Evolutionary conservation across 2,888 invertebrate genomes (phyloP).

Genomic region (Netelia inedita): DNA sequence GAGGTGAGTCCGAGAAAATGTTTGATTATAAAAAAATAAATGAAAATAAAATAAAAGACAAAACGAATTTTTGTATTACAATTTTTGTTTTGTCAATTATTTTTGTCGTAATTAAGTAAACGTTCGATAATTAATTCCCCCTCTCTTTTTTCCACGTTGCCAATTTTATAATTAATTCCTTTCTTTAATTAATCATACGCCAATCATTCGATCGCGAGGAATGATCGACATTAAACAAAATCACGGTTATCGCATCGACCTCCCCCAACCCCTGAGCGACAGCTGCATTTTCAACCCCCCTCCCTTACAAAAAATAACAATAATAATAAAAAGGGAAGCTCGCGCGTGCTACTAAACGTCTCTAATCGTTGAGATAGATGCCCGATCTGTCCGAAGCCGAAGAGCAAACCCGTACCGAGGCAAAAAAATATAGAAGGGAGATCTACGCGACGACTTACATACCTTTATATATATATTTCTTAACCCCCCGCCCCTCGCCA

Average conservation of each 20-base stretch:
- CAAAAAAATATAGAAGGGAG: conserved; percentile 42
- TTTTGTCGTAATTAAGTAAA: too few relatives aligned
- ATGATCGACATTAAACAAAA: conserved; percentile 25
- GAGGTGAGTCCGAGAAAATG: conserved; percentile 76
- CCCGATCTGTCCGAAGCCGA: conserved; percentile 53
- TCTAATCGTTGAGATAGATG: conserved; percentile 55
- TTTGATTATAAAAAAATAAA: not conserved
- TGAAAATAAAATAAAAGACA: too few relatives aligned
- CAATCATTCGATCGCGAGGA: conserved; percentile 5
- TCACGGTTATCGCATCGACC: conserved; percentile 35
- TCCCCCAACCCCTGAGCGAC: conserved; percentile 13
- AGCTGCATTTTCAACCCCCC: conserved; percentile 52
- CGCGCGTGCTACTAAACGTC: conserved; percentile 56
- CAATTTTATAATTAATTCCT: not conserved
- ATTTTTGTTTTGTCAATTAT: too few relatives aligned
- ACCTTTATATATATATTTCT: conserved; percentile 4
- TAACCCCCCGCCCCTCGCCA: not conserved
- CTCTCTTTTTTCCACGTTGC: not conserved
- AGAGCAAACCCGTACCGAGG: conserved; percentile 52
- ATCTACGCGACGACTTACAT: conserved; percentile 23
- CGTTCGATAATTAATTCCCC: too few relatives aligned
- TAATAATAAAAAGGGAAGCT: conserved; percentile 13
- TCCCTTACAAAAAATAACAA: conserved; percentile 13
- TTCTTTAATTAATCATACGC: not conserved
- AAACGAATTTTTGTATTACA: too few relatives aligned